Evolutionary conservation across 2,797 vertebrate species (phyloP).

Genomic region (Galagoides demidoff): DNA sequence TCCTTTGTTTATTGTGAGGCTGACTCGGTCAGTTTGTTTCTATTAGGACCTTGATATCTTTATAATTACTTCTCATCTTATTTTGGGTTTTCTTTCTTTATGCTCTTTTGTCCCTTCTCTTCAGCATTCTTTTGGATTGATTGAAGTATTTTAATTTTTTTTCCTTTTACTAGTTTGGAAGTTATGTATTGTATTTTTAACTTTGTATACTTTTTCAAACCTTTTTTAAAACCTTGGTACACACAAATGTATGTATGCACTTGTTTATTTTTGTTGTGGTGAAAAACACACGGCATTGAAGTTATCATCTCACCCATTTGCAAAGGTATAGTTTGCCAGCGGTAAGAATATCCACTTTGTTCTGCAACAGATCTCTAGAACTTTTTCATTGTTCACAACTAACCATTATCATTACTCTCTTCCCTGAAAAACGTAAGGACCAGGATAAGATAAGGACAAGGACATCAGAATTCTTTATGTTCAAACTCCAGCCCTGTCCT

Average conservation of each 20-base stretch:
- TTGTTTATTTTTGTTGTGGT: background rate
- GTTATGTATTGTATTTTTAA: background rate
- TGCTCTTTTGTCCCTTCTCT: background rate
- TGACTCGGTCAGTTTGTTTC: background rate
- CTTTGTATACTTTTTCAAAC: background rate
- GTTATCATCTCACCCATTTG: background rate
- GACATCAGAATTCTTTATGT: background rate
- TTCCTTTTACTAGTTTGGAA: background rate
- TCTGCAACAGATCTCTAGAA: background rate
- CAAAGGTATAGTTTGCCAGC: background rate
- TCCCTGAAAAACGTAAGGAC: background rate
- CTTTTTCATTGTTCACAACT: background rate
- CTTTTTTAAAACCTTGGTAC: background rate
- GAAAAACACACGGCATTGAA: background rate
- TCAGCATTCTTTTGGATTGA: background rate
- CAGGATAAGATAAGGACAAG: background rate
- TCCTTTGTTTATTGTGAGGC: background rate
- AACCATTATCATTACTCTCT: background rate
- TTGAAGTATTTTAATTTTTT: background rate
- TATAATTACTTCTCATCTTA: slow-evolving; percentile 1
- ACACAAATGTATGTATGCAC: background rate
- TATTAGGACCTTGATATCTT: background rate
- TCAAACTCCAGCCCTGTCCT: background rate
- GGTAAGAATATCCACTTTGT: background rate
- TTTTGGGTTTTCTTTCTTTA: background rate